Evolutionary conservation across 2,888 invertebrate genomes (phyloP).

Genomic region (Sesia apiformis): DNA sequence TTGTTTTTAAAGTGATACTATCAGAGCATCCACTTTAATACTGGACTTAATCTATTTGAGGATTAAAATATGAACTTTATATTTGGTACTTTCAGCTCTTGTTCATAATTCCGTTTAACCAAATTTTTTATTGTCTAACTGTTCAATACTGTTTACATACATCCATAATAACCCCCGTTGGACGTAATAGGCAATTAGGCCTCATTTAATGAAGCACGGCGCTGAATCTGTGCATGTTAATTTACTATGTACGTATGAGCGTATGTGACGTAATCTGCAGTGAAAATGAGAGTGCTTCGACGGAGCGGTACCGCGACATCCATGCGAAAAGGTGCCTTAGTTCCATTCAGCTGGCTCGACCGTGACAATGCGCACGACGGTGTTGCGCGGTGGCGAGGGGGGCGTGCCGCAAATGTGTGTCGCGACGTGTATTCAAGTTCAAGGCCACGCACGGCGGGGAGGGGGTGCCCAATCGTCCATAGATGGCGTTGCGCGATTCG

Average conservation of each 20-base stretch:
- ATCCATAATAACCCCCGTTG: no score
- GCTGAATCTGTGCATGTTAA: not conserved
- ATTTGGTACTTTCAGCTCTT: no score
- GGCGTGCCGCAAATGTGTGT: slow-evolving; percentile 55
- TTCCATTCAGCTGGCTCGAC: slow-evolving; percentile 57
- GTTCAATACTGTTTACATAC: no score
- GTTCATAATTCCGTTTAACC: no score
- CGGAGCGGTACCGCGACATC: slow-evolving; percentile 38
- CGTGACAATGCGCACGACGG: slow-evolving; percentile 48
- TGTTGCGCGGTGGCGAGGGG: slow-evolving; percentile 32
- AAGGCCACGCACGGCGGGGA: slow-evolving; percentile 55
- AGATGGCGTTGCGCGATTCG: slow-evolving; percentile 66
- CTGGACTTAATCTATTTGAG: no score
- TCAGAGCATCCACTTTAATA: no score
- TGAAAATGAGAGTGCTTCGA: slow-evolving; percentile 53
- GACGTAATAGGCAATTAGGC: no score
- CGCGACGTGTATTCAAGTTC: slow-evolving; percentile 68
- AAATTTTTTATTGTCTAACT: no score
- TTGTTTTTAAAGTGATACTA: no score
- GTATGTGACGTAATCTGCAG: slow-evolving; percentile 40
- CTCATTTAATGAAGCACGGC: not conserved
- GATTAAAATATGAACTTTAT: no score
- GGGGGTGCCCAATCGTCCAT: slow-evolving; percentile 47
- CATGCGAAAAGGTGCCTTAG: slow-evolving; percentile 50
- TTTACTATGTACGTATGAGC: not conserved